Evolutionary conservation across 2,888 invertebrate species (phyloP), one percentile per base, ranked within the genome.

Genomic region (Doris montereyensis): DNA sequence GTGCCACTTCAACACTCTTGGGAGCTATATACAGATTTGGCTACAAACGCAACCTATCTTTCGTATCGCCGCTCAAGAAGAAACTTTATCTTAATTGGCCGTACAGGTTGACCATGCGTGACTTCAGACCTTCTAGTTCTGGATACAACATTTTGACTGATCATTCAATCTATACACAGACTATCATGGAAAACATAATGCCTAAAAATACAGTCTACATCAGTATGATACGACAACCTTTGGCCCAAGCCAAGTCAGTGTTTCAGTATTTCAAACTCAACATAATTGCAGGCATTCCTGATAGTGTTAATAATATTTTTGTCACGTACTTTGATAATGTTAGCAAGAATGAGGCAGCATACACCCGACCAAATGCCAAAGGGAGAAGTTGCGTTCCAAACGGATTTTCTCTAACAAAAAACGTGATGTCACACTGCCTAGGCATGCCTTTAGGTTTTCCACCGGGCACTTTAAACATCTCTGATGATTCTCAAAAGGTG

Each of bases 41-140:
- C 30, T 86, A 85, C 57, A 73, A 78, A 4, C 71, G 88, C 13
- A 85, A 88, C 73, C 81, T 90, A 34, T 87, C 88, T 21, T 88
- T 89, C 79, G 88, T 89, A 2, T 79, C 88, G 3, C 91, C 91
- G 1, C 76, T 86, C 10, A 76, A 79, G 2, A 82, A 86, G 3
- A 84, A 83, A 21, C 85, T 90, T 26, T 90, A 90, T 81, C 82
- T 90, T 0, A 89, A 89, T 17, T 91, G 90, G 90, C 91, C 91
- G 0, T 89, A 84, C 73, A 81, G 84, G 24, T 84, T 89, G 76
- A 83, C 86, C n/a, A 67, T 82, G 13, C 65, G 62, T 1, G 87
- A 88, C 82, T 88, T 86, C 78, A 81, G 89, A 41, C 87, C 87
- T 0, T 85, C 86, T 0, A 84, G 83, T 30, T 5, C 17, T 41